These are phyloP conservation scores for Sebastes wilsoni DNA, from an alignment of 2,797 vertebrate species.

Conservation along the genomic window DNA sequence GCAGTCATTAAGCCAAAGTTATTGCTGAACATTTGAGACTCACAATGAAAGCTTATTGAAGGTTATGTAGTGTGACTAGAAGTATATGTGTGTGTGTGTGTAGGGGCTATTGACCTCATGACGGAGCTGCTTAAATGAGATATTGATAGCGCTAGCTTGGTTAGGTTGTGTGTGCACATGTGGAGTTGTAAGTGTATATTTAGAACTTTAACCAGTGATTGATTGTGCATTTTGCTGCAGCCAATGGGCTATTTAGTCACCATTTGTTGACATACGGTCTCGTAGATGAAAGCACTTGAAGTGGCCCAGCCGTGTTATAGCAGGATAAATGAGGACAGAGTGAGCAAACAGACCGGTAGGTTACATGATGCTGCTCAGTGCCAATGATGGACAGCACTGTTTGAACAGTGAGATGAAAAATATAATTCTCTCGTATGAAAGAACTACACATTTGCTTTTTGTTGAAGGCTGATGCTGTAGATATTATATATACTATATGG, in stretches of 20 bases:
- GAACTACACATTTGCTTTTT: slow-evolving; percentile 10
- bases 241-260: slow-evolving; percentile 36
- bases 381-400: background rate
- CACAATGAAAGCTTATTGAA: slow-evolving; percentile 30
- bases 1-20: slow-evolving; percentile 39
- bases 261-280: slow-evolving; percentile 7
- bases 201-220: slow-evolving; percentile 45
- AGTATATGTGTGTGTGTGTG: slow-evolving; percentile 5
- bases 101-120: slow-evolving; percentile 43
- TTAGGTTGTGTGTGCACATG: background rate
- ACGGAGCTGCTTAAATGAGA: slow-evolving; percentile 58
- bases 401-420: slow-evolving; percentile 10
- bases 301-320: slow-evolving; percentile 4
- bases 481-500: background rate
- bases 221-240: slow-evolving; percentile 47
- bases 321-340: slow-evolving; percentile 14
- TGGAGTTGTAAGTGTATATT: slow-evolving; percentile 31
- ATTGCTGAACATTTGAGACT: slow-evolving; percentile 35
- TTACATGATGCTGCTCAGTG: slow-evolving; percentile 7
- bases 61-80: slow-evolving; percentile 36
- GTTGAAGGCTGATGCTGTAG: background rate
- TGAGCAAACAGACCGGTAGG: background rate
- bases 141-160: slow-evolving; percentile 55
- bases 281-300: slow-evolving; percentile 24
- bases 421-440: background rate